Evolutionary conservation across 2,113 vertebrate species (phyloP), one percentile per base, ranked within the genome.

Genomic region (Antidorcas marsupialis): DNA sequence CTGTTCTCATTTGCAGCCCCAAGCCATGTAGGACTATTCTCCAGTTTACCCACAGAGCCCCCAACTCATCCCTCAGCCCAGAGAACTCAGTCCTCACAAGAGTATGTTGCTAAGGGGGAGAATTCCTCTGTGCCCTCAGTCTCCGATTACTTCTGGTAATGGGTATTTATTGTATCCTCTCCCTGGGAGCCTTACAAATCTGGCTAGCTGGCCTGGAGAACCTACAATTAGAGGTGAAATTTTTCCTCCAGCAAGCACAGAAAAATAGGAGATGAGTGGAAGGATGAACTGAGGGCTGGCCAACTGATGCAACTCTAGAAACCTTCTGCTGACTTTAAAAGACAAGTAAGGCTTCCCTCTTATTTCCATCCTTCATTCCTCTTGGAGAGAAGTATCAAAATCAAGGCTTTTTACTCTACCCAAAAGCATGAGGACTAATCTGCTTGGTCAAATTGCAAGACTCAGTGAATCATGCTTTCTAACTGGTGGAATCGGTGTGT

Each of bases 101-200:
- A 53, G 76, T 92, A 76, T 88, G 59, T 88, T 97, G 88, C 91
- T 97, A 28, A 94, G 84, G 53, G 39, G 45, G 36, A 21, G 94
- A 87, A 97, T 97, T 97, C 53, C 13, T 94, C 64, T 91, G 27
- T 25, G 55, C 21, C 43, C 47, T 91, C 39, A 97, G 84, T 95
- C 36, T 28, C 89, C 87, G 53, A 97, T 94, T 55, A 52, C n/a
- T 78, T 96, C 96, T 96, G n/a, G 33, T 93, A 91, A 62, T 86
- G 59, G 60, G 10, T 97, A 95, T 94, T 94, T 97, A 92, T 86
- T 87, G 30, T 90, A 91, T 88, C 30, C 39, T 76, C 91, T 95
- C 88, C 30, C 43, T 81, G 39, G 64, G 64, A 98, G 53, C 33
- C 85, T 90, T 87, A 93, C 64, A 97, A 96, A 95, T 71, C 53